Conservation (phyloP, 2,888 invertebrate species). For the Dermolepida albohirtum region DNA sequence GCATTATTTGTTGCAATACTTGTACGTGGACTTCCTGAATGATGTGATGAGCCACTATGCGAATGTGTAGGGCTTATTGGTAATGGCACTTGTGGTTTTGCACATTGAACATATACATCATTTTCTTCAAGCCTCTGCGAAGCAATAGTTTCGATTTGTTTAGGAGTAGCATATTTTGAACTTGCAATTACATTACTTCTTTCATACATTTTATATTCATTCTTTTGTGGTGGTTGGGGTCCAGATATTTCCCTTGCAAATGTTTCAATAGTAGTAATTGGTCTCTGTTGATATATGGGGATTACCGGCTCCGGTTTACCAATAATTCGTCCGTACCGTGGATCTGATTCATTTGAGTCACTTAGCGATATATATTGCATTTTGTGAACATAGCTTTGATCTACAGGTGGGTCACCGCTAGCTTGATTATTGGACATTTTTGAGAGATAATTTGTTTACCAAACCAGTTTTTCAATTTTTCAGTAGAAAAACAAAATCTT, state of each 20-base stretch:
- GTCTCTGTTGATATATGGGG: conserved; percentile 65
- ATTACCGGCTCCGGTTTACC: conserved; percentile 58
- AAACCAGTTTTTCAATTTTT: too few relatives aligned
- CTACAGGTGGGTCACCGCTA: conserved; percentile 51
- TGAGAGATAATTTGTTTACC: background rate
- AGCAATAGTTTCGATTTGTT: conserved; percentile 73
- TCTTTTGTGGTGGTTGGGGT: conserved; percentile 52
- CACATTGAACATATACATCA: conserved; percentile 64
- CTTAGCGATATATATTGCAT: conserved; percentile 59
- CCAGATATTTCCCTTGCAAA: conserved; percentile 68
- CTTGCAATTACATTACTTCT: conserved; percentile 81
- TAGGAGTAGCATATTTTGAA: conserved; percentile 82
- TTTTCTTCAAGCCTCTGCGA: conserved; percentile 59
- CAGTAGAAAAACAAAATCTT: too few relatives aligned
- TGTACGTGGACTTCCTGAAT: conserved; percentile 66
- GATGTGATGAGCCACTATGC: conserved; percentile 71
- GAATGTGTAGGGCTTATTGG: conserved; percentile 71
- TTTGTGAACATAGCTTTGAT: conserved; percentile 59
- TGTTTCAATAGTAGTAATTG: conserved; percentile 75
- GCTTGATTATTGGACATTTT: conserved; percentile 41
- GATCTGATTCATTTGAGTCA: conserved; percentile 55
- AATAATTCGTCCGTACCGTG: conserved; percentile 62
- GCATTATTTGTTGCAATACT: conserved; percentile 60
- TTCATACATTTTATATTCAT: conserved; percentile 73
- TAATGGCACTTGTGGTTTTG: conserved; percentile 60